Conservation (phyloP, 2,797 vertebrate genomes). For the Acridotheres tristis region DNA sequence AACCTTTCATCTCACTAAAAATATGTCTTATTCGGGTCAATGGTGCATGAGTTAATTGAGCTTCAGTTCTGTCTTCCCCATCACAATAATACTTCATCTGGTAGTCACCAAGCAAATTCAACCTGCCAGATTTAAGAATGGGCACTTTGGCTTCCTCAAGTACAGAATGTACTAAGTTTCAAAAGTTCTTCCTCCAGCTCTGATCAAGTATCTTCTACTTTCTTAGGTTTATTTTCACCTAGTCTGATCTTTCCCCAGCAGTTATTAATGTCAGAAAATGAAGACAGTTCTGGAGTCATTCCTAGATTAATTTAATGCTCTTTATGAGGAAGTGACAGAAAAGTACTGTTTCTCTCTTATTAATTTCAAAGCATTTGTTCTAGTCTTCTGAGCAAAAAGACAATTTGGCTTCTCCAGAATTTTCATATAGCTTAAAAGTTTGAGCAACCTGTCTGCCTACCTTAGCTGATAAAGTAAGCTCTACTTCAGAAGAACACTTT, state of each 20-base stretch:
- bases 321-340: not conserved
- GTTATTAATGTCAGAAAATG: not conserved
- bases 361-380: not conserved
- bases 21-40: not conserved
- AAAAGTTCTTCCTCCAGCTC: not conserved
- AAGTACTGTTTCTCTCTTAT: not conserved
- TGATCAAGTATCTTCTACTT: not conserved
- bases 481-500: not conserved
- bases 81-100: not conserved
- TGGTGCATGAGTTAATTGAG: not conserved
- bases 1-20: not conserved
- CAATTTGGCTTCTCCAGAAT: not conserved
- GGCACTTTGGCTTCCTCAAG: not conserved
- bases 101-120: not conserved
- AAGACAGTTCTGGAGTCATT: not conserved
- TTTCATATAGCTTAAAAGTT: not conserved
- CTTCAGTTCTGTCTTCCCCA: not conserved
- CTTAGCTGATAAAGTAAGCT: not conserved
- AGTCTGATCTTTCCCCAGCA: not conserved
- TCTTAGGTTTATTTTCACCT: not conserved
- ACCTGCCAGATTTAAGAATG: not conserved
- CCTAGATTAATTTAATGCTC: not conserved
- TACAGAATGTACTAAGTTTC: not conserved
- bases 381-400: not conserved
- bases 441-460: not conserved